Percentiles rank a stretch among this genome's conserved stretches.
Evolutionary conservation across 92 coral and sea anemone genomes (phyloP).

Genomic region (Zoanthus solanderi): DNA sequence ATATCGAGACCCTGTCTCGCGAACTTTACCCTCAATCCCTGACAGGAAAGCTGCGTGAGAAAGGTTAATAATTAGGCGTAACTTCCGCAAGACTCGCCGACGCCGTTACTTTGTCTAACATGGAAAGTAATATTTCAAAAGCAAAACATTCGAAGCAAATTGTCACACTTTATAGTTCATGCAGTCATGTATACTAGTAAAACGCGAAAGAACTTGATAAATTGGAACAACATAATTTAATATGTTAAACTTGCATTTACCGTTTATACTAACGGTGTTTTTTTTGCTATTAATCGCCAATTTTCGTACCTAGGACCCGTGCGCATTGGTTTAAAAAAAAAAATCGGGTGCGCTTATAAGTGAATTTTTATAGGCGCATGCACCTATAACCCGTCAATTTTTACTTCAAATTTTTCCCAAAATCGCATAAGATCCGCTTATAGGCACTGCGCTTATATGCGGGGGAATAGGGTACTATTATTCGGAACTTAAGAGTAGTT

Average conservation of each 20-base stretch:
- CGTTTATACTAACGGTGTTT: too few species aligned
- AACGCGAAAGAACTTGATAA: conserved; percentile 33
- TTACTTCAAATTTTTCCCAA: too few species aligned
- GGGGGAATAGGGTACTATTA: too few species aligned
- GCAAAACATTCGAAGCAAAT: too few species aligned
- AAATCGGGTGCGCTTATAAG: neutral
- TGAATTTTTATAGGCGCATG: neutral
- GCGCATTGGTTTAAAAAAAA: neutral
- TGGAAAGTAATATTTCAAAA: neutral
- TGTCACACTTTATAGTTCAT: too few species aligned
- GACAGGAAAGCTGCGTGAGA: neutral
- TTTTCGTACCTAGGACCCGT: neutral
- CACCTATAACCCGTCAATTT: neutral
- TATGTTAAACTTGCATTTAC: too few species aligned
- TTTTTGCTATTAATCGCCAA: neutral
- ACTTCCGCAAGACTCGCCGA: neutral
- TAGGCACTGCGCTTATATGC: too few species aligned
- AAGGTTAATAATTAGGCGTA: neutral
- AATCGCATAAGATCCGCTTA: neutral
- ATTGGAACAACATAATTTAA: too few species aligned
- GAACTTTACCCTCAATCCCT: neutral
- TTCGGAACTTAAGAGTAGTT: too few species aligned
- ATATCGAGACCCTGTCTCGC: neutral
- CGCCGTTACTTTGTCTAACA: neutral
- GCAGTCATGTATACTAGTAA: neutral